These are phyloP conservation scores for Andrena haemorrhoa DNA, from an alignment of 2,888 invertebrate genomes.

Conservation along the genomic window DNA sequence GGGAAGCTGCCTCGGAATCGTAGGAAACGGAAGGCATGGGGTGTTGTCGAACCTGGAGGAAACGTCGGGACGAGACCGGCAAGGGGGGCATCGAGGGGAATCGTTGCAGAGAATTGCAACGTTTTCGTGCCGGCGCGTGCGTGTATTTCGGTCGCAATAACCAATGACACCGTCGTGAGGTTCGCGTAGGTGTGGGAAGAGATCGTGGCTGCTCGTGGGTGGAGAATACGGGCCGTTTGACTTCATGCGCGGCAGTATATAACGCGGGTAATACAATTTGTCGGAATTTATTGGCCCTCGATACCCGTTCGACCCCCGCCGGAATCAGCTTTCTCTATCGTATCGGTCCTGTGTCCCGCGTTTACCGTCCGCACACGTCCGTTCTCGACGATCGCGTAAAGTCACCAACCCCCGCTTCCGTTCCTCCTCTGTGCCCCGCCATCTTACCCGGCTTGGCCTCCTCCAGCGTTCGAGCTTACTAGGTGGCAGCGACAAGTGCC, in stretches of 20 bases:
- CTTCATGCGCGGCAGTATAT: slow-evolving; percentile 79
- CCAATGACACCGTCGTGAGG: slow-evolving; percentile 58
- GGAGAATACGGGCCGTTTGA: slow-evolving; percentile 68
- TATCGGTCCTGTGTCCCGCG: slow-evolving; percentile 47
- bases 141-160: slow-evolving; percentile 62
- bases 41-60: slow-evolving; percentile 43
- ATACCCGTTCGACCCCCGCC: slow-evolving; percentile 66
- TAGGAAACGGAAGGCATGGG: slow-evolving; percentile 39
- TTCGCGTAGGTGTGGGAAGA: slow-evolving; percentile 44
- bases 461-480: slow-evolving; percentile 28
- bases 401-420: slow-evolving; percentile 23
- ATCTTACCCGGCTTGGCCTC: not conserved
- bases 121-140: slow-evolving; percentile 55
- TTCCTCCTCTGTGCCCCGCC: not conserved
- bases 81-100: not conserved
- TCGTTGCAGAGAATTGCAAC: slow-evolving; percentile 49
- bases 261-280: slow-evolving; percentile 80
- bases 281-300: slow-evolving; percentile 78
- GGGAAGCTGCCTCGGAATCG: slow-evolving; percentile 35
- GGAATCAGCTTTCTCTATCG: slow-evolving; percentile 75
- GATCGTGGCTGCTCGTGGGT: slow-evolving; percentile 43
- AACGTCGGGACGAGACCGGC: not conserved
- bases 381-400: slow-evolving; percentile 65
- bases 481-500: slow-evolving; percentile 21
- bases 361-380: slow-evolving; percentile 67